Base-by-base conservation (phyloP, 2,888 invertebrate genomes). In the Agrochola macilenta region DNA sequence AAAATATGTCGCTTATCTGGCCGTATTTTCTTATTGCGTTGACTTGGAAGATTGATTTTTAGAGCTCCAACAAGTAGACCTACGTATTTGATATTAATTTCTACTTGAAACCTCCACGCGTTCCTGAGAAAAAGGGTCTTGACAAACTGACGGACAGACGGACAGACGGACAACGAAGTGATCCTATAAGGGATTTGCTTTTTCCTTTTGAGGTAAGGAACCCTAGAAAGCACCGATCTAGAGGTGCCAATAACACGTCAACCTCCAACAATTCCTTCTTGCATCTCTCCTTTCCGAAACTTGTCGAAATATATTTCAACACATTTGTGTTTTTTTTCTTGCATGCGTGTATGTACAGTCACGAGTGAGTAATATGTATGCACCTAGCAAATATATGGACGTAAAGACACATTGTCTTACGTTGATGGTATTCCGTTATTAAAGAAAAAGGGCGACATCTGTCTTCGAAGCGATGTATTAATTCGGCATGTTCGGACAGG, bases 371-470 rank as follows among this genome's bases (percentile, higher is more conserved):
- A 49, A 30, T 23, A 49, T 14, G 14, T 49, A 49, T 52, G 35
- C 9, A 35, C 11, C 35, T 17, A 35, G 11, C n/a, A 57, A 52
- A n/a, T 58, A n/a, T 3, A 35, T 69, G 7, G 52, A 30, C 26
- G 8, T 26, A 26, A 49, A 35, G 64, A 83, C 89, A n/a, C 17
- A 65, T 90, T 88, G 82, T 89, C 87, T 82, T 88, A 87, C 70
- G 46, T 63, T 11, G 49, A 88, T 86, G 84, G 76, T 78, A 83
- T 90, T 87, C 91, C 90, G 91, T 91, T 93, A 91, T 85, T 85
- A 83, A 73, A 69, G 86, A 88, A 91, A 91, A 91, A 90, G 90
- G 85, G 84, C 79, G 90, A 90, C 93, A 92, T 91, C 91, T 93
- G 91, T 88, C 84, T 63, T 26, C 71, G 58, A 54, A 43, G 65